phyloP scores from a whole-genome alignment of 2,888 invertebrate genomes.

The Drosophila atroscutellata region DNA sequence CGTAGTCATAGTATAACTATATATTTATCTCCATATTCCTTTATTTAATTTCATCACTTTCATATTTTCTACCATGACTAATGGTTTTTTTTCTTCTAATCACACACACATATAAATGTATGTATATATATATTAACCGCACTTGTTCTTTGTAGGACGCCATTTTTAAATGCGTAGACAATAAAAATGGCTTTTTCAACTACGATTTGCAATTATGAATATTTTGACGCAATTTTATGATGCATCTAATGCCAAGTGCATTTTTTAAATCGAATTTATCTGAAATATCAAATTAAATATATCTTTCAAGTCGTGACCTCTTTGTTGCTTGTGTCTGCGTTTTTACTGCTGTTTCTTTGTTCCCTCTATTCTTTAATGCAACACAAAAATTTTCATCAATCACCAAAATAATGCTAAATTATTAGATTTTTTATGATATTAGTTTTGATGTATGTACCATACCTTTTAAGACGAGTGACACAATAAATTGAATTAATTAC shows the following conservation, averaged over 20 bases:
- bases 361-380: constrained; percentile 4
- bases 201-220: constrained; percentile 4
- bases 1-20: neutral
- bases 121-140: constrained; percentile 22
- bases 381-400: neutral
- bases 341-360: constrained; percentile 30
- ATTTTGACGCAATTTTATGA: neutral
- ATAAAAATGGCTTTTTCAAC: constrained; percentile 32
- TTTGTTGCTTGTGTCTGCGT: neutral
- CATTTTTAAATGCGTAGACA: constrained; percentile 39
- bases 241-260: neutral
- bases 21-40: neutral
- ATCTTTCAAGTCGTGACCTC: neutral
- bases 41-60: constrained; percentile 31
- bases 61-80: constrained; percentile 28
- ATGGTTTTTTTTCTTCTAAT: constrained; percentile 19
- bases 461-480: constrained; percentile 27
- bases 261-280: no score
- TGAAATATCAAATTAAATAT: neutral
- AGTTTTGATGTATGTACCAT: constrained; percentile 15
- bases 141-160: constrained; percentile 41
- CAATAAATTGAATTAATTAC: neutral
- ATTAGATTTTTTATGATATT: neutral
- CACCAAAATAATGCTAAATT: neutral
- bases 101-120: neutral